Evolutionary conservation across 2,888 invertebrate species (phyloP).

Genomic region (Aricia artaxerxes): DNA sequence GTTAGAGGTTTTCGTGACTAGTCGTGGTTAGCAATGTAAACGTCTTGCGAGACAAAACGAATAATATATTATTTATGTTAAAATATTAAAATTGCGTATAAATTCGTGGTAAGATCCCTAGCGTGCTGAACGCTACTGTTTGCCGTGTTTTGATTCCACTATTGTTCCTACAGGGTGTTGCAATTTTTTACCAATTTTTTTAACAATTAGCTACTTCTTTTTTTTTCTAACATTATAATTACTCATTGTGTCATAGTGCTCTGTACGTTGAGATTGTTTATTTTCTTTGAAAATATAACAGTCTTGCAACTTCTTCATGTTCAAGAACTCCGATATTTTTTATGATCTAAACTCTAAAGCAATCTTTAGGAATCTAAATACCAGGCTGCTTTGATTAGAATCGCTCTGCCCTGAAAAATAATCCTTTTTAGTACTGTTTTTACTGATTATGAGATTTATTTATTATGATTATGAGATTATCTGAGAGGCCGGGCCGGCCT

Average conservation of each 20-base stretch:
- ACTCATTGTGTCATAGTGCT: background rate
- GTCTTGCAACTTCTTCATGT: background rate
- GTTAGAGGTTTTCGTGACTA: background rate
- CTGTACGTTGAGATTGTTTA: background rate
- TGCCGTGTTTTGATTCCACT: slow-evolving; percentile 24
- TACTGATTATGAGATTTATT: too few species aligned
- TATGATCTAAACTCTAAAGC: too few species aligned
- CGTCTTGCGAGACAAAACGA: slow-evolving; percentile 16
- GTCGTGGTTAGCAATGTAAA: background rate
- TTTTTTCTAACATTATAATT: background rate
- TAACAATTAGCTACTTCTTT: background rate
- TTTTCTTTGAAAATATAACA: background rate
- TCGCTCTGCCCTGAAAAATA: too few species aligned
- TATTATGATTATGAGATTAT: too few species aligned
- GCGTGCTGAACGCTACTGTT: slow-evolving; percentile 35
- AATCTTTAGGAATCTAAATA: too few species aligned
- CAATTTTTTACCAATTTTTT: too few species aligned
- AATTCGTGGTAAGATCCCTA: slow-evolving; percentile 34
- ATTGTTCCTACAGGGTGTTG: slow-evolving; percentile 35
- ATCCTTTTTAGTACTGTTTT: background rate
- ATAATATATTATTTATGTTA: slow-evolving; percentile 28
- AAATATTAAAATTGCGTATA: slow-evolving; percentile 33
- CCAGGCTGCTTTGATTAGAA: too few species aligned
- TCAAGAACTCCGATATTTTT: too few species aligned
- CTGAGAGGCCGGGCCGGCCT: too few species aligned